Percentiles rank a stretch among this genome's conserved stretches.
Evolutionary conservation across 2,888 invertebrate species (phyloP).

Genomic region (Scaeva pyrastri): DNA sequence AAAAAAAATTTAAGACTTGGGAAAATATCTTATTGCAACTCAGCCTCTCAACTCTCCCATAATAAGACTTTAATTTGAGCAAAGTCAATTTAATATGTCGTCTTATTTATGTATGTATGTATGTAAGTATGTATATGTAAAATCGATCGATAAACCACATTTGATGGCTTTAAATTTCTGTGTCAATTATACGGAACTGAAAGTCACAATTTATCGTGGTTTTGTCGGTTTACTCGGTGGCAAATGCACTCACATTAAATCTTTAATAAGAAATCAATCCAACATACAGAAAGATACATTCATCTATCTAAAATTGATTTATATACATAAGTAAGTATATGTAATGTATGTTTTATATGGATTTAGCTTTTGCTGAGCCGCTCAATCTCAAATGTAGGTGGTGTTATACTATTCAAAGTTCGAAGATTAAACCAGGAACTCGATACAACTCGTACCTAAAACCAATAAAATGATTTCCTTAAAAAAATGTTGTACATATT

Average conservation of each 20-base stretch:
- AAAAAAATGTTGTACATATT: neutral
- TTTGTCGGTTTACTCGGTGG: neutral
- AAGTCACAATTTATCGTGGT: slow-evolving; percentile 3
- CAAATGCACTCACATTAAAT: neutral
- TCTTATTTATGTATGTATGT: too few species aligned
- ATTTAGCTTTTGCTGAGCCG: neutral
- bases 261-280: neutral
- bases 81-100: too few species aligned
- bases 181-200: slow-evolving; percentile 18
- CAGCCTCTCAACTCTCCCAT: too few species aligned
- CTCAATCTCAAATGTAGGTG: neutral
- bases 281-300: neutral
- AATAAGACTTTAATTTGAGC: neutral
- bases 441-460: too few species aligned
- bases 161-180: slow-evolving; percentile 8
- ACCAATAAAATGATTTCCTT: neutral
- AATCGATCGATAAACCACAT: slow-evolving; percentile 8
- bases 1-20: neutral
- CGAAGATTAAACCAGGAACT: slow-evolving; percentile 5
- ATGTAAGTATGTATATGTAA: too few species aligned
- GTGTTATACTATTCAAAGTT: neutral
- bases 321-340: neutral
- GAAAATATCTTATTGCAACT: neutral
- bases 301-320: too few species aligned
- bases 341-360: neutral